Conservation (phyloP, 2,797 vertebrate species). For the Pseudocheirus occidentalis region DNA sequence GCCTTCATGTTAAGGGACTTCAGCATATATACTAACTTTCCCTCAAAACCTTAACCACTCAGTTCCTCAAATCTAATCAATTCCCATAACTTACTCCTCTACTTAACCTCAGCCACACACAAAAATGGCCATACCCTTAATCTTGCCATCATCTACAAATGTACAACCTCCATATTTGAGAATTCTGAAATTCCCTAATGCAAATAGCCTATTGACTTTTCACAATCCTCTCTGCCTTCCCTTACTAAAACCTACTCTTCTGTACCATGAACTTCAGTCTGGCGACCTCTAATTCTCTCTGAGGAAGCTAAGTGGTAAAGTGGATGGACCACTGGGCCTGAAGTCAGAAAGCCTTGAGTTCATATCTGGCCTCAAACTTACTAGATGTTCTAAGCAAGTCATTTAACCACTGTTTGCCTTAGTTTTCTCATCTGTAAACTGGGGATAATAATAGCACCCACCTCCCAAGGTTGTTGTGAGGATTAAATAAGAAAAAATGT, state of each 20-base stretch:
- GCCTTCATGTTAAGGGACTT: no score
- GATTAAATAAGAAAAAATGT: not conserved
- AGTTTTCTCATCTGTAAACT: not conserved
- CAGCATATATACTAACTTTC: not conserved
- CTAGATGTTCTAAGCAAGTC: not conserved
- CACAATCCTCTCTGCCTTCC: no score
- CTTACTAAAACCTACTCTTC: no score
- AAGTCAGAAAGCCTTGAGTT: not conserved
- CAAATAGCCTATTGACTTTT: not conserved
- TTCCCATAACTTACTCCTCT: not conserved
- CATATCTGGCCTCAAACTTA: not conserved
- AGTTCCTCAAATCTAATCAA: not conserved
- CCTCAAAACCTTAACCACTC: not conserved
- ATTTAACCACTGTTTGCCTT: no score
- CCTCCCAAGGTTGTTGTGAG: not conserved
- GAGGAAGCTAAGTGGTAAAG: no score
- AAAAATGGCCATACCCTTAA: not conserved
- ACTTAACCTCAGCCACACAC: not conserved
- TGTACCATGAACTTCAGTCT: no score
- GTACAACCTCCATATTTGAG: not conserved
- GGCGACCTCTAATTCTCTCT: no score
- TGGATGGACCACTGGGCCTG: not conserved
- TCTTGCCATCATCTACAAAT: not conserved
- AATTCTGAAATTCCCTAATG: not conserved
- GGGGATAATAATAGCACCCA: not conserved